Percentiles rank a stretch among this genome's conserved stretches.
Conservation (phyloP, 1,140 invertebrate species). For the Macrobrachium rosenbergii region DNA sequence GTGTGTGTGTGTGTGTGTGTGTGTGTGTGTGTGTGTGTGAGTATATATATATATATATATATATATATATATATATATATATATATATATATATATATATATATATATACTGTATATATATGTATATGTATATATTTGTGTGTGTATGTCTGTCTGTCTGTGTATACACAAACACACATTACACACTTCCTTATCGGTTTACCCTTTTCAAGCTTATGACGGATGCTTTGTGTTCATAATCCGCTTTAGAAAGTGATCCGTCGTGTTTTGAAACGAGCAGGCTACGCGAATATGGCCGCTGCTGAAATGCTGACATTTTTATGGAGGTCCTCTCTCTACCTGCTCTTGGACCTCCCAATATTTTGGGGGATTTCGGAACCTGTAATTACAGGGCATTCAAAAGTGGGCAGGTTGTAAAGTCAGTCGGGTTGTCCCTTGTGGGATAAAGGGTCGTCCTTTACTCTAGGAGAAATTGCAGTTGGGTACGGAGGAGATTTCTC, state of each 20-base stretch:
- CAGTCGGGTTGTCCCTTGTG: too few species aligned
- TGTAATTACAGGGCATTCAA: too few species aligned
- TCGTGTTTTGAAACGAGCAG: not conserved
- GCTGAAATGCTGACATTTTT: too few species aligned
- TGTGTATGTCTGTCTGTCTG: not conserved
- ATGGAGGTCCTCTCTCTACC: not conserved
- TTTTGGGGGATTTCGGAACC: too few species aligned
- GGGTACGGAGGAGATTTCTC: too few species aligned
- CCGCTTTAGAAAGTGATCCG: not conserved
- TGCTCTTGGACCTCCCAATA: not conserved
- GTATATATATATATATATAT: not conserved
- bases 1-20: not conserved
- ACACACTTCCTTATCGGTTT: not conserved
- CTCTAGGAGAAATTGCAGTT: too few species aligned
- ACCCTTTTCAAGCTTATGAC: not conserved
- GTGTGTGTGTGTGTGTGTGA: not conserved
- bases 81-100: slow-evolving; percentile 8
- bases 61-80: slow-evolving; percentile 9
- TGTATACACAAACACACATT: too few species aligned
- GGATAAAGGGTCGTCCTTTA: too few species aligned
- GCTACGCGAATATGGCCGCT: too few species aligned
- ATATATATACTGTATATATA: not conserved
- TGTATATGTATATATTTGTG: not conserved
- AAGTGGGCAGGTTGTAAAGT: too few species aligned
- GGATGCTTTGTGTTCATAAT: not conserved